phyloP scores from a whole-genome alignment of 2,888 invertebrate genomes.

The Frankliniella fusca region DNA sequence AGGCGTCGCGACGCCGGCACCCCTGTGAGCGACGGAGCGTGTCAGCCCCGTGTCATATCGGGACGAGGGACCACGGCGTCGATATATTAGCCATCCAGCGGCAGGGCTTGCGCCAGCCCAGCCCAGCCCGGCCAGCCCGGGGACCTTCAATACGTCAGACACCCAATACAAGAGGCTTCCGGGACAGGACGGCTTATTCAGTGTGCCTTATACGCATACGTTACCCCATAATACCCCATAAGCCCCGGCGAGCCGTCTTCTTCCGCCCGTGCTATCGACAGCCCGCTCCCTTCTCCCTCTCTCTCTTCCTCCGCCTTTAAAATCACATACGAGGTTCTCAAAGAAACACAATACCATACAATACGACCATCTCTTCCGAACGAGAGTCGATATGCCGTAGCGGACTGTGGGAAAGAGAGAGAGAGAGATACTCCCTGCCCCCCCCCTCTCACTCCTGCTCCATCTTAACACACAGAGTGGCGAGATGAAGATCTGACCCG shows the following conservation, averaged over 20 bases:
- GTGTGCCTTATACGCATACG: conserved; percentile 9
- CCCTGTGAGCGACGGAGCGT: not conserved
- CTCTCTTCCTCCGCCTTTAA: not conserved
- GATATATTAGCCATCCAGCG: too few species aligned
- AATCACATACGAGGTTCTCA: not conserved
- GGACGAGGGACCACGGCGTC: not conserved
- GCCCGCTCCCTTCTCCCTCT: not conserved
- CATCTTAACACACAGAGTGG: too few species aligned
- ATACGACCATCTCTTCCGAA: not conserved
- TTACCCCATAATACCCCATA: conserved; percentile 1
- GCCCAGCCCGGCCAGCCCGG: too few species aligned
- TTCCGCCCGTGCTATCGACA: not conserved
- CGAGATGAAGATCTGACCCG: not conserved
- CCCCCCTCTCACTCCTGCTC: too few species aligned
- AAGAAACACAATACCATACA: conserved; percentile 5
- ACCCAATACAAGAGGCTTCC: conserved; percentile 13
- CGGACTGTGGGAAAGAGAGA: not conserved
- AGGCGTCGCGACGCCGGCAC: too few species aligned
- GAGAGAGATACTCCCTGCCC: not conserved
- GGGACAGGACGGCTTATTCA: conserved; percentile 22
- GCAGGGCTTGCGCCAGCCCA: too few species aligned
- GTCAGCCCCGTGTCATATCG: not conserved
- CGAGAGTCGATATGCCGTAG: not conserved
- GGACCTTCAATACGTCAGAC: not conserved
- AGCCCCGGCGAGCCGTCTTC: not conserved